These are phyloP conservation scores for Tichodroma muraria DNA, from an alignment of 2,113 vertebrate genomes.

Conservation along the genomic window DNA sequence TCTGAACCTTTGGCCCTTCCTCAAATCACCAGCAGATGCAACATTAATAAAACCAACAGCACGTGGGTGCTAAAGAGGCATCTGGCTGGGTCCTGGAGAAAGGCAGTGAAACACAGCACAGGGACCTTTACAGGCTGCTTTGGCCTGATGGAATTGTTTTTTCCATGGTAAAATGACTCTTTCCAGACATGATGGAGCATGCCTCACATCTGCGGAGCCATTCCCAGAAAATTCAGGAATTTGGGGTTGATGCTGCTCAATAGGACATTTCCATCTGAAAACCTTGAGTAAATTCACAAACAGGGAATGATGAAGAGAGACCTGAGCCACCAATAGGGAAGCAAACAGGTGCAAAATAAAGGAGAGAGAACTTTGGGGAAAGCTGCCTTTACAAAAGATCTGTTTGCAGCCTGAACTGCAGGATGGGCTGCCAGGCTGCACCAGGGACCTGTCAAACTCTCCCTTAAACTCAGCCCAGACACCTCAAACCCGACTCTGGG, in stretches of 20 bases:
- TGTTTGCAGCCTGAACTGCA: not conserved
- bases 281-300: not conserved
- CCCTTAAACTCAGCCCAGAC: not conserved
- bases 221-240: not conserved
- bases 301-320: not conserved
- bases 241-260: not conserved
- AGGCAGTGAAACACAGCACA: not conserved
- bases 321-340: not conserved
- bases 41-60: slow-evolving; percentile 48
- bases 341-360: not conserved
- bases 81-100: not conserved
- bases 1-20: slow-evolving; percentile 48
- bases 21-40: slow-evolving; percentile 48
- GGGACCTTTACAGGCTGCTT: slow-evolving; percentile 2
- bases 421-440: not conserved
- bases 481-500: not conserved
- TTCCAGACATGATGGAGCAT: not conserved
- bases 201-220: not conserved
- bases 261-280: not conserved
- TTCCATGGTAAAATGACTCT: not conserved
- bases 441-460: not conserved
- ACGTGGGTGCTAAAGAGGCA: slow-evolving; percentile 30
- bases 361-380: not conserved
- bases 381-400: not conserved
- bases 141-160: not conserved